phyloP scores from a whole-genome alignment of 2,113 vertebrate genomes.

The Loxodonta africana region DNA sequence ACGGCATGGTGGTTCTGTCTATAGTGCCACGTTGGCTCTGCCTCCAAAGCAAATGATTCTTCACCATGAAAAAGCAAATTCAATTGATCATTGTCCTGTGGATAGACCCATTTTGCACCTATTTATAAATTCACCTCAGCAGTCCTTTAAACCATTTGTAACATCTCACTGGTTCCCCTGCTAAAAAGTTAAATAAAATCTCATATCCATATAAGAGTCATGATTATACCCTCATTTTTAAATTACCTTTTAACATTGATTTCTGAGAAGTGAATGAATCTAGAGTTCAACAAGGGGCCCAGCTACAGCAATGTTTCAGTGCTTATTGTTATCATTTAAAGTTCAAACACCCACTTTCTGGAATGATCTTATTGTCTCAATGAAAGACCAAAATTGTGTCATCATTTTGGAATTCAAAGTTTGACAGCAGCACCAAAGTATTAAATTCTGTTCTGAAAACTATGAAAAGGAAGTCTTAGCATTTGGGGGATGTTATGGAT shows the following conservation, averaged over 20 bases:
- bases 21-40: too few relatives aligned
- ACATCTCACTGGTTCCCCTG: neutral
- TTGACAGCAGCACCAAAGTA: neutral
- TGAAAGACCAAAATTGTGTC: neutral
- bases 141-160: neutral
- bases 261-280: neutral
- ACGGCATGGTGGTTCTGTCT: too few relatives aligned
- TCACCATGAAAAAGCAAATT: constrained; percentile 1
- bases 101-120: neutral
- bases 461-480: neutral
- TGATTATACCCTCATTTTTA: neutral
- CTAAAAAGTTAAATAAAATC: constrained; percentile 13
- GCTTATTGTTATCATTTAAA: neutral
- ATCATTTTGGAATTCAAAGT: constrained; percentile 19
- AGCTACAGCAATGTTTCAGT: neutral
- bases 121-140: neutral
- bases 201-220: neutral
- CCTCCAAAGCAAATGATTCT: neutral
- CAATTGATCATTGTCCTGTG: neutral
- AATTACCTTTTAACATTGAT: neutral
- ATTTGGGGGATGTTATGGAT: neutral
- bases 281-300: neutral
- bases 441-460: neutral
- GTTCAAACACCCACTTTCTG: neutral
- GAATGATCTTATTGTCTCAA: neutral